Evolutionary conservation across 2,113 vertebrate genomes (phyloP).

Genomic region (Lasiurus borealis): DNA sequence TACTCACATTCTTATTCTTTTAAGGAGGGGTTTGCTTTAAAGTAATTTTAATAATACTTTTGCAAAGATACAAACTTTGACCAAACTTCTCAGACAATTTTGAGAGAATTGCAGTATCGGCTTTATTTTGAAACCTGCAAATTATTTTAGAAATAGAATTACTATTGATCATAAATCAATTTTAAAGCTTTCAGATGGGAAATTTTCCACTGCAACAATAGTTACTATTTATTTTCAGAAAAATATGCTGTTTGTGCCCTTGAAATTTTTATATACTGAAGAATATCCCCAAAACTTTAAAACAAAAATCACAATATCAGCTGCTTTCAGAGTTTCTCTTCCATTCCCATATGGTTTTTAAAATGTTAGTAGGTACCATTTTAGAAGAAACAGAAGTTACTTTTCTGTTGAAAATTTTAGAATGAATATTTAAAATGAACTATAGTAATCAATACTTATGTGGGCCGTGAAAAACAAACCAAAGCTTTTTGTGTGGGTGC

Average conservation of each 20-base stretch:
- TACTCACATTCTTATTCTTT: neutral
- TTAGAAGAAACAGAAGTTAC: conserved; percentile 11
- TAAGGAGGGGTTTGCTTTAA: neutral
- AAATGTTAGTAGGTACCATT: conserved; percentile 79
- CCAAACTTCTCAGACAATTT: conserved; percentile 11
- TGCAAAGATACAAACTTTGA: conserved; percentile 2
- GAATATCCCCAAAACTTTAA: conserved; percentile 50
- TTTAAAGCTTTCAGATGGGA: conserved; percentile 69
- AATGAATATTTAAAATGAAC: neutral
- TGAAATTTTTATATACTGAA: conserved; percentile 80
- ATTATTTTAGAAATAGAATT: conserved; percentile 36
- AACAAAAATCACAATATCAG: conserved; percentile 47
- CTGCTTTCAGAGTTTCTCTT: conserved; percentile 50
- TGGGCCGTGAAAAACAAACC: neutral
- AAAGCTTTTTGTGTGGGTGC: neutral
- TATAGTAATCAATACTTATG: neutral
- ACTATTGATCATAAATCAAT: conserved; percentile 77
- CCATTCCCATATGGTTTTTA: conserved; percentile 55
- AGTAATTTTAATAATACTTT: conserved; percentile 40
- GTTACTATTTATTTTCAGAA: conserved; percentile 80
- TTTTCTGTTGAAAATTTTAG: neutral
- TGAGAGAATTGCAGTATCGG: neutral
- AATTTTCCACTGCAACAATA: conserved; percentile 77
- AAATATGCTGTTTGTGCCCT: conserved; percentile 77
- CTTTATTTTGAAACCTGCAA: conserved; percentile 49